Conservation (phyloP, 2,797 vertebrate genomes). For the Anguilla pacifica region DNA sequence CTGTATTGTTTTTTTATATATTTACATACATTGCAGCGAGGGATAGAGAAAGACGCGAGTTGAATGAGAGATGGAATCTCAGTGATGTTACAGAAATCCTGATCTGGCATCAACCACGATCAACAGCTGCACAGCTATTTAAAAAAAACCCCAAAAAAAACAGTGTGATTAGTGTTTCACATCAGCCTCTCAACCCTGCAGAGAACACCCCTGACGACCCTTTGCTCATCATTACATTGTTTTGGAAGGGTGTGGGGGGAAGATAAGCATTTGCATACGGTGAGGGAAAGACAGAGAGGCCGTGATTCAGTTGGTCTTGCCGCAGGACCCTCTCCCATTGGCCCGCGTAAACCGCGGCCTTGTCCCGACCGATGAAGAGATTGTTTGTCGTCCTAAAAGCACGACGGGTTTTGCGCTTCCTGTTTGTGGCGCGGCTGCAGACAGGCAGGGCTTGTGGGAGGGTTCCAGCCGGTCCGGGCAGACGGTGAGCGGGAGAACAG, state of each 20-base stretch:
- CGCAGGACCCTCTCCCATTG: not conserved
- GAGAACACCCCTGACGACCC: not conserved
- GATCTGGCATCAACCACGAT: not conserved
- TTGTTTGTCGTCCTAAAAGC: not conserved
- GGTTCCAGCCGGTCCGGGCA: not conserved
- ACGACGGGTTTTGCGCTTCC: not conserved
- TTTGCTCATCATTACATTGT: not conserved
- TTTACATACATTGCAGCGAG: too few relatives aligned
- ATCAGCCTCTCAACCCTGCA: not conserved
- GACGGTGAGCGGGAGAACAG: not conserved
- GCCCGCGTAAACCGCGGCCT: not conserved
- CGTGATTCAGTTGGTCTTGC: not conserved
- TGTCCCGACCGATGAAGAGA: not conserved
- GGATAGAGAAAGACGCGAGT: too few relatives aligned
- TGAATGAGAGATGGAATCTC: not conserved
- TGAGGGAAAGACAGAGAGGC: not conserved
- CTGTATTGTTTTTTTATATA: too few relatives aligned
- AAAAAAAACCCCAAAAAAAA: not conserved
- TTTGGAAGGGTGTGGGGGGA: not conserved
- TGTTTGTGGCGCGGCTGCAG: not conserved
- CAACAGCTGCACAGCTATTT: not conserved
- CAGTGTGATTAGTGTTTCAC: not conserved
- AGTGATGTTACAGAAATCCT: not conserved
- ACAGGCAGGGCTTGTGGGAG: not conserved
- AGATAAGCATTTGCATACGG: not conserved